Conservation (phyloP, 2,113 vertebrate genomes). For the Bubalus kerabau region DNA sequence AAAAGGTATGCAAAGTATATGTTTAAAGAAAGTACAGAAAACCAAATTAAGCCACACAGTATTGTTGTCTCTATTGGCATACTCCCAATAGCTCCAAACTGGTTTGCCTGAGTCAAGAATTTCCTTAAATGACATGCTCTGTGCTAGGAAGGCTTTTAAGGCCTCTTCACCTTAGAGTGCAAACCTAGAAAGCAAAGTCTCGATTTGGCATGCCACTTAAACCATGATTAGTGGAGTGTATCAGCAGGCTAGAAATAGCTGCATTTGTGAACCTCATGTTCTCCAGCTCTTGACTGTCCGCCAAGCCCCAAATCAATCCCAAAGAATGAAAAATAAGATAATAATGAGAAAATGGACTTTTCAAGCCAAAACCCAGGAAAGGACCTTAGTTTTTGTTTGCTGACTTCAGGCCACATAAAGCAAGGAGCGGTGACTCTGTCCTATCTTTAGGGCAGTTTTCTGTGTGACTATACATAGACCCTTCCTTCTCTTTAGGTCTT, state of each 20-base stretch:
- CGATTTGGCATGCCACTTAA: slow-evolving; percentile 51
- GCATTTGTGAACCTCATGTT: slow-evolving; percentile 51
- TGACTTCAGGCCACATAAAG: not conserved
- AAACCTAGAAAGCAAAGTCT: slow-evolving; percentile 53
- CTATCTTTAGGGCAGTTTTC: not conserved
- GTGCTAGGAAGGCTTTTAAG: slow-evolving; percentile 53
- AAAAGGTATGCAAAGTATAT: not conserved
- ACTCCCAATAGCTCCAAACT: slow-evolving; percentile 44
- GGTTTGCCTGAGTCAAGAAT: slow-evolving; percentile 56
- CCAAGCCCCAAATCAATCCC: slow-evolving; percentile 59
- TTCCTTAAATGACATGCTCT: slow-evolving; percentile 54
- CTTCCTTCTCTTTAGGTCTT: not conserved
- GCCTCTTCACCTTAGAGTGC: slow-evolving; percentile 61
- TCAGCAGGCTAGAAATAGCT: slow-evolving; percentile 62
- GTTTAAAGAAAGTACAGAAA: not conserved
- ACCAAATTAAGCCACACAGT: not conserved
- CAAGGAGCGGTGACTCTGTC: not conserved
- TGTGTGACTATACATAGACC: not conserved
- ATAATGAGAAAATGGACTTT: slow-evolving; percentile 58
- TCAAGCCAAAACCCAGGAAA: slow-evolving; percentile 42
- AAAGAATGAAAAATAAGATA: slow-evolving; percentile 63
- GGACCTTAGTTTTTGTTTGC: slow-evolving; percentile 29
- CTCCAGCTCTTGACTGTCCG: slow-evolving; percentile 39
- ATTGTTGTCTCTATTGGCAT: slow-evolving; percentile 9
- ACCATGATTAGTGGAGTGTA: slow-evolving; percentile 48